A percentile compares a stretch with the other conserved stretches of the same genome.
Evolutionary conservation across 1,140 invertebrate genomes (phyloP).

Genomic region (Atopsyche davidsoni): DNA sequence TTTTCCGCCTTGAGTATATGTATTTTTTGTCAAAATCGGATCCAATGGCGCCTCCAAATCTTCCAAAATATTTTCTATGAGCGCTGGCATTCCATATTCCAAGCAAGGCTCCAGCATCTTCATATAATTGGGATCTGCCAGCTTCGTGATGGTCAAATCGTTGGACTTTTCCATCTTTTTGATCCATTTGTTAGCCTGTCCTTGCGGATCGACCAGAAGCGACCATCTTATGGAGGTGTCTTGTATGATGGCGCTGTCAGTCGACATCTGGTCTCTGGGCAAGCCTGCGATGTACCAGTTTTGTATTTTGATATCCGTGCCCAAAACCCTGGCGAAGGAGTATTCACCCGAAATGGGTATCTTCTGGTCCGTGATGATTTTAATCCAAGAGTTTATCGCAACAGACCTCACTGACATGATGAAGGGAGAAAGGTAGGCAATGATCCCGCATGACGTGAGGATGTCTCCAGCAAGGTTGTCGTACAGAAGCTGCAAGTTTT

Average conservation of each 20-base stretch:
- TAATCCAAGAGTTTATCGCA: slow-evolving; percentile 64
- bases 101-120: slow-evolving; percentile 75
- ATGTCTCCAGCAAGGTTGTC: slow-evolving; percentile 83
- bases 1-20: slow-evolving; percentile 70
- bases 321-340: slow-evolving; percentile 67
- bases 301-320: slow-evolving; percentile 78
- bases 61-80: slow-evolving; percentile 82
- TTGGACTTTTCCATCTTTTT: slow-evolving; percentile 84
- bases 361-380: slow-evolving; percentile 55
- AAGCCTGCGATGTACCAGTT: slow-evolving; percentile 84
- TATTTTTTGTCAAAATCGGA: slow-evolving; percentile 76
- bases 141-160: slow-evolving; percentile 73
- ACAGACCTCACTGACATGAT: slow-evolving; percentile 59
- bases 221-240: slow-evolving; percentile 74
- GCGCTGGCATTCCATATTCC: slow-evolving; percentile 74
- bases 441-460: slow-evolving; percentile 81
- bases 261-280: slow-evolving; percentile 82
- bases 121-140: slow-evolving; percentile 78
- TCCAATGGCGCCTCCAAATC: slow-evolving; percentile 79
- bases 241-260: slow-evolving; percentile 88
- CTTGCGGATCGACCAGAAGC: slow-evolving; percentile 85
- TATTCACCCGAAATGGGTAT: slow-evolving; percentile 75
- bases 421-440: slow-evolving; percentile 84
- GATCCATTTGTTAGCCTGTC: slow-evolving; percentile 90
- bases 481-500: slow-evolving; percentile 67